Conservation (phyloP, 2,113 vertebrate species). For the Coturnix japonica region DNA sequence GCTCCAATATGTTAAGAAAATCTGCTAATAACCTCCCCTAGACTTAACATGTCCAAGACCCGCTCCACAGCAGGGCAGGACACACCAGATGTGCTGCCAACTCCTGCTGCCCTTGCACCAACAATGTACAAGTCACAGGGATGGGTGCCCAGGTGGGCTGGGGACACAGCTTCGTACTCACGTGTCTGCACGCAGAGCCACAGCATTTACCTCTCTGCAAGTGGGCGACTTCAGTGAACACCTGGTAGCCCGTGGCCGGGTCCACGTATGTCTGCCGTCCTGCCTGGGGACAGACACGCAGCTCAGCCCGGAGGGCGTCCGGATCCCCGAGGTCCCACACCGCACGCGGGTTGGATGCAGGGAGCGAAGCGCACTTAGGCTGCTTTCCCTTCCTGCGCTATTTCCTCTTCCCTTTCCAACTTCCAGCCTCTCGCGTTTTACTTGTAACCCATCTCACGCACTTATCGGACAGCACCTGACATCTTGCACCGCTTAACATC, state of each 20-base stretch:
- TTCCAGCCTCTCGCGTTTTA: not conserved
- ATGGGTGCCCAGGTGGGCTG: not conserved
- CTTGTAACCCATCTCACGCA: not conserved
- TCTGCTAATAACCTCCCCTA: constrained; percentile 4
- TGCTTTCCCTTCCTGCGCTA: not conserved
- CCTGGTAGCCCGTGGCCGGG: constrained; percentile 78
- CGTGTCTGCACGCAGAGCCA: constrained; percentile 83
- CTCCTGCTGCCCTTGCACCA: not conserved
- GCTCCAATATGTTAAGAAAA: constrained; percentile 44
- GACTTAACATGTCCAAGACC: constrained; percentile 44
- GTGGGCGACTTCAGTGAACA: constrained; percentile 82
- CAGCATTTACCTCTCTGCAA: constrained; percentile 82
- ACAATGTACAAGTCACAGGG: constrained; percentile 23
- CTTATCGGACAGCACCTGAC: not conserved
- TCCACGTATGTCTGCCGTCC: constrained; percentile 82
- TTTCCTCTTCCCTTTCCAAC: not conserved
- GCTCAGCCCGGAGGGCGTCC: not conserved
- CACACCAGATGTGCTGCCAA: not conserved
- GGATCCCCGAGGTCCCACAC: constrained; percentile 2
- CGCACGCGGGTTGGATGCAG: not conserved
- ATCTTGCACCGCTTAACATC: not conserved
- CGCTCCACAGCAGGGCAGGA: constrained; percentile 29
- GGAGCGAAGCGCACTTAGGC: too few relatives aligned
- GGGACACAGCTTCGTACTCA: constrained; percentile 72
- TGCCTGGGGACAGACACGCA: constrained; percentile 73